phyloP scores from a whole-genome alignment of 2,113 vertebrate genomes.

The Zingel zingel region DNA sequence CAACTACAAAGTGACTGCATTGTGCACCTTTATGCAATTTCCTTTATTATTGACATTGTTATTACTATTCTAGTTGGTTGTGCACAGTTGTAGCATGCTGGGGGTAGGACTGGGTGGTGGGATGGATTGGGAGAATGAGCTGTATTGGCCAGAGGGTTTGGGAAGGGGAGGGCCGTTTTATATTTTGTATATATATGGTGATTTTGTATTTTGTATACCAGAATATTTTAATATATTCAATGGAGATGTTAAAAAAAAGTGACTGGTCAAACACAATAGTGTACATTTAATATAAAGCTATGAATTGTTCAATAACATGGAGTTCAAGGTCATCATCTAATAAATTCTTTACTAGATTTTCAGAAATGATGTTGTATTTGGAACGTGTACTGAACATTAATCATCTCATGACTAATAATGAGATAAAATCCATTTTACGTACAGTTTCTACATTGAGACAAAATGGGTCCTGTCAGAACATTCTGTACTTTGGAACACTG shows the following conservation, averaged over 20 bases:
- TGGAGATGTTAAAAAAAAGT: too few relatives aligned
- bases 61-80: too few relatives aligned
- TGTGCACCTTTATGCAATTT: too few relatives aligned
- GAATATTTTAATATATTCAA: too few relatives aligned
- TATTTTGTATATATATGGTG: too few relatives aligned
- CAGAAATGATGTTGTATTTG: slow-evolving; percentile 35
- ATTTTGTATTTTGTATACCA: too few relatives aligned
- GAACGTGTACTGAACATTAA: slow-evolving; percentile 33
- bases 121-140: too few relatives aligned
- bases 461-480: slow-evolving; percentile 22
- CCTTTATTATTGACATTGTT: too few relatives aligned
- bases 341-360: slow-evolving; percentile 34
- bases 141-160: too few relatives aligned
- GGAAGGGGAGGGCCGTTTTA: too few relatives aligned
- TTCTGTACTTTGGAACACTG: neutral
- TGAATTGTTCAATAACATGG: slow-evolving; percentile 6
- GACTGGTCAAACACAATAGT: slow-evolving; percentile 2
- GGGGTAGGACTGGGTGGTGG: too few relatives aligned
- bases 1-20: slow-evolving; percentile 5
- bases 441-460: slow-evolving; percentile 23
- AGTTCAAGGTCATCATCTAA: slow-evolving; percentile 56
- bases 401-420: slow-evolving; percentile 47
- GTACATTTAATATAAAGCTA: slow-evolving; percentile 7
- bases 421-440: slow-evolving; percentile 36
- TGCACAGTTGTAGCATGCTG: too few relatives aligned